These are phyloP conservation scores for Colletes latitarsis DNA, from an alignment of 1,140 invertebrate genomes.

Conservation along the genomic window DNA sequence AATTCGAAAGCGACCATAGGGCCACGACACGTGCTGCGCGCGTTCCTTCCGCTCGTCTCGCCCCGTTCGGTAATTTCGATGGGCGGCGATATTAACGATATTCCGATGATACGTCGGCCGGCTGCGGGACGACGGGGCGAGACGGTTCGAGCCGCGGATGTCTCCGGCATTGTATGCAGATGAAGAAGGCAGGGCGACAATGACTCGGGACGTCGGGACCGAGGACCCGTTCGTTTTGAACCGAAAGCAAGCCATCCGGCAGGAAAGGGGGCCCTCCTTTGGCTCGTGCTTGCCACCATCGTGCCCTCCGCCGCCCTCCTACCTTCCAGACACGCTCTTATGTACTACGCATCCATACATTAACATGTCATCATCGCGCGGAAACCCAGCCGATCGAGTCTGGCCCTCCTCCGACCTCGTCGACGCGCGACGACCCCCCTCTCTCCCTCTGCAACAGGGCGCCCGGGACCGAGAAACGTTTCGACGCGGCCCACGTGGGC, in stretches of 20 bases:
- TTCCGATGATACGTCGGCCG: constrained; percentile 68
- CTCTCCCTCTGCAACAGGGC: not conserved
- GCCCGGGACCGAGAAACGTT: too few species aligned
- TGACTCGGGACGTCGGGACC: constrained; percentile 72
- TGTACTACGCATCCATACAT: constrained; percentile 76
- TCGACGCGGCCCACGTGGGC: constrained; percentile 5
- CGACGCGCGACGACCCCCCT: not conserved
- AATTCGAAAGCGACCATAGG: constrained; percentile 1
- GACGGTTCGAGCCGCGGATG: constrained; percentile 64
- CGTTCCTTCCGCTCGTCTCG: constrained; percentile 17
- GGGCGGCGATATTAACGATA: constrained; percentile 75
- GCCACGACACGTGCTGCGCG: constrained; percentile 32
- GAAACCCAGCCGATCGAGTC: constrained; percentile 58
- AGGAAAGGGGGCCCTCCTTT: constrained; percentile 59
- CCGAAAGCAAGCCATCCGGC: constrained; percentile 55
- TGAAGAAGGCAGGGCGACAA: constrained; percentile 80
- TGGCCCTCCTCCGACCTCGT: not conserved
- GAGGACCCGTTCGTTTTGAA: constrained; percentile 66
- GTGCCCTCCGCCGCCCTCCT: constrained; percentile 38
- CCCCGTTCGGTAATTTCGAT: constrained; percentile 74
- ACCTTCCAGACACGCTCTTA: constrained; percentile 67
- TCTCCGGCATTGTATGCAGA: constrained; percentile 80
- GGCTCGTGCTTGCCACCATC: constrained; percentile 68
- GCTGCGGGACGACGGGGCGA: constrained; percentile 1
- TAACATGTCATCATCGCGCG: constrained; percentile 76